Evolutionary conservation across 2,797 vertebrate genomes (phyloP).

Genomic region (Notolepis coatsorum): DNA sequence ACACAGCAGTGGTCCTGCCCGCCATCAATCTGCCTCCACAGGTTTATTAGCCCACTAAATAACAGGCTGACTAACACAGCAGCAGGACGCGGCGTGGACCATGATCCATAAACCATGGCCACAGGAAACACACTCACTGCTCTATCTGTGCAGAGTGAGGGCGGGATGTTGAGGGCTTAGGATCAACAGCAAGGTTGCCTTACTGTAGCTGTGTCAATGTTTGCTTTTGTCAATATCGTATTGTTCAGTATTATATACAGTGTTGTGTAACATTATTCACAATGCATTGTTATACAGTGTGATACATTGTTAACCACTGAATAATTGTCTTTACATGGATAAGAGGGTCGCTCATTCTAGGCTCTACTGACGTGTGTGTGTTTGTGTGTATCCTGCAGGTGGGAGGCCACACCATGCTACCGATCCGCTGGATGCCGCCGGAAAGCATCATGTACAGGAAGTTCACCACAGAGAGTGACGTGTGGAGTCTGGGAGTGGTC

Average conservation of each 20-base stretch:
- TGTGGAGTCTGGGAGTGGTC: slow-evolving; percentile 98
- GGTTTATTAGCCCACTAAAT: slow-evolving; percentile 77
- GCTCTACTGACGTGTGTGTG: slow-evolving; percentile 21
- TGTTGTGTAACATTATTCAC: too few relatives aligned
- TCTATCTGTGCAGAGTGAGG: slow-evolving; percentile 48
- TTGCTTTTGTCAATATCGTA: too few relatives aligned
- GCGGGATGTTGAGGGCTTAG: too few relatives aligned
- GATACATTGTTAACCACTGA: neutral
- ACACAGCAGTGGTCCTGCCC: slow-evolving; percentile 54
- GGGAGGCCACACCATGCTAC: slow-evolving; percentile 98
- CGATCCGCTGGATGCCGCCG: slow-evolving; percentile 99
- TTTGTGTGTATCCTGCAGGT: slow-evolving; percentile 81
- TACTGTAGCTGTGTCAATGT: too few relatives aligned
- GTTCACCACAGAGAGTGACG: slow-evolving; percentile 98
- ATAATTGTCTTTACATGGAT: neutral
- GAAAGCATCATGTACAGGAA: slow-evolving; percentile 99
- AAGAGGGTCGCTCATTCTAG: neutral
- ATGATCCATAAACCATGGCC: slow-evolving; percentile 70
- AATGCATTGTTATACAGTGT: too few relatives aligned
- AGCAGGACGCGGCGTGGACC: slow-evolving; percentile 55
- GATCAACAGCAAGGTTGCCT: too few relatives aligned
- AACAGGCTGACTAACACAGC: slow-evolving; percentile 65
- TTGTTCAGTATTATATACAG: too few relatives aligned
- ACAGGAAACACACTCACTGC: slow-evolving; percentile 64
- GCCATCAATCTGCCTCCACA: slow-evolving; percentile 61